phyloP scores from a whole-genome alignment of 92 coral and sea anemone genomes.

The Porites rus region DNA sequence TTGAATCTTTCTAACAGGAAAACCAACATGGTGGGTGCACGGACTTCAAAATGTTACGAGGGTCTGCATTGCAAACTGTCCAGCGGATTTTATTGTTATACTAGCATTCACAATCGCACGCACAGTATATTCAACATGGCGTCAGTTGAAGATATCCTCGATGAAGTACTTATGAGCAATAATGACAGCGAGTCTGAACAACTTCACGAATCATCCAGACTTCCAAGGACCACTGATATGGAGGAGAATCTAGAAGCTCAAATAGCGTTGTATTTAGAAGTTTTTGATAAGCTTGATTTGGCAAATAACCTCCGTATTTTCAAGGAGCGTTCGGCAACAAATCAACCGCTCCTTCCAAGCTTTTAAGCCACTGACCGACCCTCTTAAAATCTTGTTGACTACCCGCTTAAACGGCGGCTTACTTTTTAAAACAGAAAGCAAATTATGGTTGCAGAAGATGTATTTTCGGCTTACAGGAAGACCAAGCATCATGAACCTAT shows the following conservation, averaged over 20 bases:
- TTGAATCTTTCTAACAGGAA: too few relatives aligned
- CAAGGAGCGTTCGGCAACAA: conserved; percentile 34
- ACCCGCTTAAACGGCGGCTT: conserved; percentile 60
- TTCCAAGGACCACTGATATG: conserved; percentile 15
- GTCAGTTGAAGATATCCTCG: conserved; percentile 27
- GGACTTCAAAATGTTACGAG: conserved; percentile 45
- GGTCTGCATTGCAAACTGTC: conserved; percentile 50
- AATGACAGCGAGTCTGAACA: conserved; percentile 40
- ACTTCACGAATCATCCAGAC: conserved; percentile 11
- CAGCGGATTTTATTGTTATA: conserved; percentile 36
- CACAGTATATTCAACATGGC: conserved; percentile 28
- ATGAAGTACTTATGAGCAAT: conserved; percentile 24
- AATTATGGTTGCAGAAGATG: conserved; percentile 67
- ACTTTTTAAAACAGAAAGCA: conserved; percentile 54
- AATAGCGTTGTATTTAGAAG: conserved; percentile 56
- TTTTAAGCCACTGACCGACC: conserved; percentile 67
- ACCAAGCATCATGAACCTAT: conserved; percentile 60
- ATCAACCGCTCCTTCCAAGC: conserved; percentile 44
- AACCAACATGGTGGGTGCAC: conserved; percentile 49
- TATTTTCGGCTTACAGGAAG: conserved; percentile 54
- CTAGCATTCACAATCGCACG: conserved; percentile 17
- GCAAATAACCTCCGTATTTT: conserved; percentile 55
- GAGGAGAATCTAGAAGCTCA: conserved; percentile 44
- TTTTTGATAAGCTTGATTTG: conserved; percentile 64
- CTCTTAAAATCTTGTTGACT: conserved; percentile 57